Evolutionary conservation across 2,888 invertebrate genomes (phyloP), one percentile per base, ranked within the genome.

Genomic region (Nezara viridula): DNA sequence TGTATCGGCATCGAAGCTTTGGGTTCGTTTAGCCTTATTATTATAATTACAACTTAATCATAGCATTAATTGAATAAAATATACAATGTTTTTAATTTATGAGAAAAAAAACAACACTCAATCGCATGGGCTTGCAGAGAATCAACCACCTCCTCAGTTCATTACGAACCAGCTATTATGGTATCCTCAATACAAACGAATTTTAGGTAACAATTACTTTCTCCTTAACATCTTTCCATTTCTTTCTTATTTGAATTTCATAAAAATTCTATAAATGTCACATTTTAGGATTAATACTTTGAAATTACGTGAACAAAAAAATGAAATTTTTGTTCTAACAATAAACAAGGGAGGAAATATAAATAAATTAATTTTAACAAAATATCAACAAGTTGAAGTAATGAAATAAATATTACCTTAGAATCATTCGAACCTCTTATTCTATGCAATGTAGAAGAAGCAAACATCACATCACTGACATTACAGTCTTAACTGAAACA

Each of bases 401-500:
- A 47, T 24, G 9, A 2, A n/a, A 85, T 85, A 44, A 7, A 27
- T 10, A n/a, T 44, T 85, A 88, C 88, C 88, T 88, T 88, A 66
- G 88, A 88, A 73, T 88, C 88, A 88, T 88, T 88, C 88, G 88
- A 88, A 73, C 88, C 88, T 32, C 88, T 88, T 73, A 88, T 88
- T 88, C 88, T 88, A 47, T 88, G 88, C 88, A 88, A 88, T 73
- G 88, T 66, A 88, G 88, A 88, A 40, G 88, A 88, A 73, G 88
- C 88, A 88, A 88, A 88, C 88, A 88, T 88, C 73, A 88, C 88
- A 88, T 88, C 88, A 88, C 88, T 66, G 49, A 66, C 88, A 88
- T 88, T 88, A 60, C 86, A 86, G 60, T 86, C 86, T 44, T 21
- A 86, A 37, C 86, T 86, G 86, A n/a, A 86, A 55, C 40, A 32